A percentile compares a stretch with the other conserved stretches of the same genome.
These are phyloP conservation scores for Tenthredo scrophulariae DNA, from an alignment of 2,888 invertebrate species.

Conservation along the genomic window DNA sequence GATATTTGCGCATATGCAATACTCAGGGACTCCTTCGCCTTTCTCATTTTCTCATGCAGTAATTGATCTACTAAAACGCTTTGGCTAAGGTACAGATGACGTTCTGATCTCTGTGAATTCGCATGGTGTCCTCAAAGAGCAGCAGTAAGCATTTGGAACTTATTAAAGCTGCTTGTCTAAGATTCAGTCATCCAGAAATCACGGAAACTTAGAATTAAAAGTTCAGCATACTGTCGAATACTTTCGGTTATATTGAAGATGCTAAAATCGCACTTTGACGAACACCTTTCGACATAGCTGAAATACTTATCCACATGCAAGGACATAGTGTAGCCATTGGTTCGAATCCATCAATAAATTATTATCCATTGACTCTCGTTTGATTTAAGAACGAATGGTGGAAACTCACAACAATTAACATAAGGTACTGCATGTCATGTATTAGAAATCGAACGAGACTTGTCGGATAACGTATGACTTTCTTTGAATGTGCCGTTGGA, in stretches of 20 bases:
- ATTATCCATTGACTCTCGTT: background rate
- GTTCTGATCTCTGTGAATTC: background rate
- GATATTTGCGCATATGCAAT: background rate
- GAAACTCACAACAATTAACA: background rate
- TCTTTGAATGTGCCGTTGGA: conserved; percentile 7
- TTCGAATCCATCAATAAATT: background rate
- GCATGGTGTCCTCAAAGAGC: background rate
- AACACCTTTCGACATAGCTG: background rate
- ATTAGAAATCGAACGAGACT: background rate
- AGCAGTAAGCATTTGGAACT: background rate
- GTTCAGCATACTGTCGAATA: background rate
- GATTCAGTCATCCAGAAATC: background rate
- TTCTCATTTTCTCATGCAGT: background rate
- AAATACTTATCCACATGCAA: background rate
- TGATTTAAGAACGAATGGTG: background rate
- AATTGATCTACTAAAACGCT: background rate
- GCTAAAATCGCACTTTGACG: background rate
- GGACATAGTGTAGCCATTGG: background rate
- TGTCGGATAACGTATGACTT: conserved; percentile 7
- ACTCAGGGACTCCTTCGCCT: background rate
- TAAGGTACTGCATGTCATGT: background rate
- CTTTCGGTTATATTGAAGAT: background rate
- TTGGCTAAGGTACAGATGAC: background rate
- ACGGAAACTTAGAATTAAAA: background rate
- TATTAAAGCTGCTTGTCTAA: conserved; percentile 5